Evolutionary conservation across 1,140 invertebrate genomes (phyloP).

Genomic region (Drusus annulatus): DNA sequence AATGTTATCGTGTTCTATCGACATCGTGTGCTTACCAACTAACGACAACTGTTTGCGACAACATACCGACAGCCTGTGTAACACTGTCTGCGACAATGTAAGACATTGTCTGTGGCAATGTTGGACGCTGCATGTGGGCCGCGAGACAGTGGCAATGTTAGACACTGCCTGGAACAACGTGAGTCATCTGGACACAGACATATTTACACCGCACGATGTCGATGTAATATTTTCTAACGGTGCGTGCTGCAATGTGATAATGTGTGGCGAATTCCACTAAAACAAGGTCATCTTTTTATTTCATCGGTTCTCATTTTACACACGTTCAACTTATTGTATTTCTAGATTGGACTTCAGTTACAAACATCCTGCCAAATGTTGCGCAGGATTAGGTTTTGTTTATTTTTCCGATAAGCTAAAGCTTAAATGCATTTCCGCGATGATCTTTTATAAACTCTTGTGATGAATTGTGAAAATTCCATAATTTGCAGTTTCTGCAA

Average conservation of each 20-base stretch:
- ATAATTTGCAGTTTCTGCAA: constrained; percentile 30
- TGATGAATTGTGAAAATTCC: constrained; percentile 30
- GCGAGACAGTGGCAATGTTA: background rate
- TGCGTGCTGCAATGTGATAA: background rate
- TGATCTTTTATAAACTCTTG: background rate
- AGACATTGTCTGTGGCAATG: background rate
- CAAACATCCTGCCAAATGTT: no score
- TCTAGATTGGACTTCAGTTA: no score
- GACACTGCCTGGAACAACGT: background rate
- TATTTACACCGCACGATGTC: background rate
- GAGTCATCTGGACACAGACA: background rate
- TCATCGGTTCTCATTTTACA: no score
- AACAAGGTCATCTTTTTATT: background rate
- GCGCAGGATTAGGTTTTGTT: no score
- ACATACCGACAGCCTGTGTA: no score
- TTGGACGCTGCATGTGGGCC: background rate
- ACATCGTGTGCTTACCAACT: no score
- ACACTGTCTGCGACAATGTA: background rate
- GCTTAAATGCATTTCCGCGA: background rate
- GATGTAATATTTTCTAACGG: background rate
- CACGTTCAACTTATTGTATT: no score
- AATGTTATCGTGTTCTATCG: no score
- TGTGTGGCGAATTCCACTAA: constrained; percentile 16
- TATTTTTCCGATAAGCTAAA: no score
- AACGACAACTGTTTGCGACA: no score